phyloP scores from a whole-genome alignment of 2,113 vertebrate genomes.

The Etheostoma spectabile region DNA sequence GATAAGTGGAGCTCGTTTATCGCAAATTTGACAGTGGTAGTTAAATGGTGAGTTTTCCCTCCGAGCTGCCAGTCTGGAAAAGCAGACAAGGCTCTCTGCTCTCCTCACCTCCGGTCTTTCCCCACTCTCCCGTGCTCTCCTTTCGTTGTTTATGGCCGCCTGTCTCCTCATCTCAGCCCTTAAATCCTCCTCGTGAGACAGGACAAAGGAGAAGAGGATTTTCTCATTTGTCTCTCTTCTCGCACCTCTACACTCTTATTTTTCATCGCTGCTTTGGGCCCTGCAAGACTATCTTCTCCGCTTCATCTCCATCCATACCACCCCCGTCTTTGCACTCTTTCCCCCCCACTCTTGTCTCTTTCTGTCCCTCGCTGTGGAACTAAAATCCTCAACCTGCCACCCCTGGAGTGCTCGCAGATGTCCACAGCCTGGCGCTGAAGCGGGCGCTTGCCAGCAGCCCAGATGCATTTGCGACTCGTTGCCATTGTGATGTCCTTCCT shows the following conservation, averaged over 20 bases:
- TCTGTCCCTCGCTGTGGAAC: constrained; percentile 41
- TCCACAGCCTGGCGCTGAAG: constrained; percentile 67
- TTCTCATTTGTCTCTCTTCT: neutral
- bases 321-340: neutral
- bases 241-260: constrained; percentile 8
- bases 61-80: constrained; percentile 60
- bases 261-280: constrained; percentile 20
- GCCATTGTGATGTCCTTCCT: constrained; percentile 75
- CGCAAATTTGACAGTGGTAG: constrained; percentile 74
- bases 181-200: constrained; percentile 26
- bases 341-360: neutral
- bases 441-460: constrained; percentile 72
- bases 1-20: constrained; percentile 79
- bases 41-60: constrained; percentile 72
- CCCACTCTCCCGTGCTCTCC: constrained; percentile 17
- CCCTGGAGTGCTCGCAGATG: constrained; percentile 69
- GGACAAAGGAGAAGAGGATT: constrained; percentile 35
- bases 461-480: constrained; percentile 82
- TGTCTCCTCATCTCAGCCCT: constrained; percentile 27
- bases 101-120: constrained; percentile 23
- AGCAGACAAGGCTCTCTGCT: constrained; percentile 34
- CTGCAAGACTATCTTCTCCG: neutral
- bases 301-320: constrained; percentile 28
- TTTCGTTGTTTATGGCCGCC: constrained; percentile 21
- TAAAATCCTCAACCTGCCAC: constrained; percentile 35